Base-by-base conservation (phyloP, 2,113 vertebrate genomes). In the Dendrocopos noguchii region DNA sequence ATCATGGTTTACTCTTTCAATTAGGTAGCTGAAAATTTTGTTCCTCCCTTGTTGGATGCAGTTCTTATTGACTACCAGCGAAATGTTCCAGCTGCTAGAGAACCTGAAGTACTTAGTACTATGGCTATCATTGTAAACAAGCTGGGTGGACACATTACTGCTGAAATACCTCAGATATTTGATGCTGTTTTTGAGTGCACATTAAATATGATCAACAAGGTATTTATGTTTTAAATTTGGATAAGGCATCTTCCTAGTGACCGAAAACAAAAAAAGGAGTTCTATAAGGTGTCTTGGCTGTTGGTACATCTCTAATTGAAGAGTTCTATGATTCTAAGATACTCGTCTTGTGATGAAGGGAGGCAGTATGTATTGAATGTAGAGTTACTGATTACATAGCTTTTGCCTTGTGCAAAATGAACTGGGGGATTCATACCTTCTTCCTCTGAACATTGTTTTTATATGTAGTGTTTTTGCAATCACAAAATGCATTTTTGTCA, bases 91-190 rank as follows among this genome's bases (percentile, higher is more conserved):
- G 99, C 99, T 3, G 99, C 99, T 83, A 98, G 99, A 73, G 99
- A 99, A 94, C 99, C 99, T 4, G 99, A 99, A 98, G 99, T 99
- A 72, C 99, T 99, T 90, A 99, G 99, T 97, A 99, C 99, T 80
- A 99, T 99, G 99, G 99, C 99, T 53, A 99, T 99, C 92, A 99
- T 99, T 36, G 99, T 99, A 94, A 99, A 99, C 97, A 99, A 99
- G 96, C 97, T 99, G 94, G 99, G 99, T 17, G 99, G 98, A 66
- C 99, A 99, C 97, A 99, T 99, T 97, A 99, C 99, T 93, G 98
- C 98, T 84, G 99, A 99, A 98, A 99, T 99, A 97, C 99, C 99
- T 81, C 99, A 99, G 97, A 99, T 99, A 97, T 99, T 99, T 92
- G 99, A 99, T 91, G 99, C 99, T 61, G 99, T 99, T 82, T 99